Evolutionary conservation across 1,140 invertebrate species (phyloP).

Genomic region (Melitaea cinxia): DNA sequence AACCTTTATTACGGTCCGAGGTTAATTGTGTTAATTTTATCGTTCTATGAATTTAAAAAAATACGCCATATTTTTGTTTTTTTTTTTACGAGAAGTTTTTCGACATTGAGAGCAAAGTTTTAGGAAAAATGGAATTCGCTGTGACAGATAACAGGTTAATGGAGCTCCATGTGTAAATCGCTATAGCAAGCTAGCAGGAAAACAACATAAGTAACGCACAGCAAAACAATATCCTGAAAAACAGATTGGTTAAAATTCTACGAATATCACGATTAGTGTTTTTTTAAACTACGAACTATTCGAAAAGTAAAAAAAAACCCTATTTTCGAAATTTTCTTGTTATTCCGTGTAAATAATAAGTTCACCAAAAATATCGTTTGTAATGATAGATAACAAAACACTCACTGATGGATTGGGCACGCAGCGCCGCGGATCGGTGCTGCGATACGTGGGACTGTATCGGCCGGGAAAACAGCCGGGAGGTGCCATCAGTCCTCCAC

Average conservation of each 20-base stretch:
- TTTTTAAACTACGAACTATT: no score
- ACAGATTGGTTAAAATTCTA: constrained; percentile 6
- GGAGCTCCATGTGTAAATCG: constrained; percentile 48
- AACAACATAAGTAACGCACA: constrained; percentile 42
- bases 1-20: background rate
- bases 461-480: constrained; percentile 79
- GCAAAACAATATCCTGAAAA: constrained; percentile 42
- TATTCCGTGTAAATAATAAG: background rate
- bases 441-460: constrained; percentile 79
- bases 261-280: background rate
- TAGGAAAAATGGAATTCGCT: constrained; percentile 34
- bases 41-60: no score
- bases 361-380: background rate
- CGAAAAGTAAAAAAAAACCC: no score
- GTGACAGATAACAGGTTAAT: constrained; percentile 29
- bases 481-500: constrained; percentile 78
- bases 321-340: no score
- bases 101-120: constrained; percentile 27
- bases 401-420: constrained; percentile 80
- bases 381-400: constrained; percentile 35
- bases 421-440: constrained; percentile 74
- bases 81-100: no score
- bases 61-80: no score
- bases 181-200: constrained; percentile 50
- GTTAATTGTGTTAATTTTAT: background rate